Evolutionary conservation across 2,797 vertebrate genomes (phyloP).

Genomic region (Gymnocypris eckloni): DNA sequence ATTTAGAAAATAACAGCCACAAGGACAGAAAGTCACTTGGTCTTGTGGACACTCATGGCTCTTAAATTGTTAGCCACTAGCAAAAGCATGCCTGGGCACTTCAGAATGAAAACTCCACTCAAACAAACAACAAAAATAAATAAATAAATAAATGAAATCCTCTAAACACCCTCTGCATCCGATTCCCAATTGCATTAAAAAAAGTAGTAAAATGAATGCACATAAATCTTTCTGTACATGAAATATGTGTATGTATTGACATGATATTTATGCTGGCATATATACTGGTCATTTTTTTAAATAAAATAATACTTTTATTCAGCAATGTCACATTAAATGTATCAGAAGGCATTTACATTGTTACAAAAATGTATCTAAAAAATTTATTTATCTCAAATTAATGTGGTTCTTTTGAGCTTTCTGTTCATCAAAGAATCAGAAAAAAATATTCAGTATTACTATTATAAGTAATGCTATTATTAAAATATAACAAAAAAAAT

Average conservation of each 20-base stretch:
- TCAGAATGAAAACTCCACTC: slow-evolving; percentile 46
- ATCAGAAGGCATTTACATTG: not conserved
- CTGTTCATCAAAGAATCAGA: not conserved
- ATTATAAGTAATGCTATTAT: no score
- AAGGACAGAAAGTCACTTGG: slow-evolving; percentile 47
- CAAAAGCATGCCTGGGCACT: slow-evolving; percentile 30
- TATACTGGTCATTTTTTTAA: not conserved
- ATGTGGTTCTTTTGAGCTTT: not conserved
- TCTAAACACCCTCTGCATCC: not conserved
- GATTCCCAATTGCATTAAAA: not conserved
- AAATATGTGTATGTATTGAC: no score
- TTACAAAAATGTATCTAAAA: not conserved
- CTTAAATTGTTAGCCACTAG: slow-evolving; percentile 56
- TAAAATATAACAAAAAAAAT: no score
- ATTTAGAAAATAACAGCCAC: slow-evolving; percentile 58
- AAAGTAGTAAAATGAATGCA: no score
- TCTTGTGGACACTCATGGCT: slow-evolving; percentile 28
- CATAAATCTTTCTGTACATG: no score
- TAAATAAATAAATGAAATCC: not conserved
- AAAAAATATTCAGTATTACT: not conserved
- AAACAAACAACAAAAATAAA: slow-evolving; percentile 6
- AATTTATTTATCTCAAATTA: not conserved
- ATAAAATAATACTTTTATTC: not conserved
- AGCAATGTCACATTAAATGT: not conserved
- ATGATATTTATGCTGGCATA: not conserved